Conservation (phyloP, 2,113 vertebrate species). For the Alouatta palliata region DNA sequence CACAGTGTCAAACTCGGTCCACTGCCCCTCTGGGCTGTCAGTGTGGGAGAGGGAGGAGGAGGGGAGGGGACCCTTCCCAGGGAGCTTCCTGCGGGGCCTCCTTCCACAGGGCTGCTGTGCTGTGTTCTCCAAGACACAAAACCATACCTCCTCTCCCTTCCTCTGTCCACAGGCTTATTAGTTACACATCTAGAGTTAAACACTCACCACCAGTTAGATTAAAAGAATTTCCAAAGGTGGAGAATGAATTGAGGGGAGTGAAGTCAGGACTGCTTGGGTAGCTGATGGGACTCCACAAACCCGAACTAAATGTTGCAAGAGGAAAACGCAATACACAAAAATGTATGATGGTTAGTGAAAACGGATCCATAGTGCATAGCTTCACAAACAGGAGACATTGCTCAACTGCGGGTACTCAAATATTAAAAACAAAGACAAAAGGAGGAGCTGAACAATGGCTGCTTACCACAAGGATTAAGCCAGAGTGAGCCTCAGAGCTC, state of each 20-base stretch:
- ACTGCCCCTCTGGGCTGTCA: not conserved
- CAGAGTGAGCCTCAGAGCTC: not conserved
- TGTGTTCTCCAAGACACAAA: not conserved
- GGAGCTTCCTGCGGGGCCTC: not conserved
- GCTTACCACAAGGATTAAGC: not conserved
- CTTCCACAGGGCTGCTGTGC: not conserved
- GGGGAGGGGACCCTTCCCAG: not conserved
- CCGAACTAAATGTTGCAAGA: constrained; percentile 85
- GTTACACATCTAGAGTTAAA: not conserved
- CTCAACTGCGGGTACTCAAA: not conserved
- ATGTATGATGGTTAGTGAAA: not conserved
- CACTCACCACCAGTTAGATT: constrained; percentile 95
- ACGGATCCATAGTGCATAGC: accelerated
- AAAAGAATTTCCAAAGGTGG: constrained; percentile 97
- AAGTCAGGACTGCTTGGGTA: constrained; percentile 88
- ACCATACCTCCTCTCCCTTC: not conserved
- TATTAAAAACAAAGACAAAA: not conserved
- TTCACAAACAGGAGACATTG: not conserved
- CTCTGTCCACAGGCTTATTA: not conserved
- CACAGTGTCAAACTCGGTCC: accelerated
- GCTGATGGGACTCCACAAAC: constrained; percentile 93
- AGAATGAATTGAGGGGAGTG: constrained; percentile 92
- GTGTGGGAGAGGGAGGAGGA: accelerated
- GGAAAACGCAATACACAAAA: constrained; percentile 50
- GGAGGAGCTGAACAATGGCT: not conserved